Evolutionary conservation across 2,888 invertebrate species (phyloP).

Genomic region (Acanthoscelides obtectus): DNA sequence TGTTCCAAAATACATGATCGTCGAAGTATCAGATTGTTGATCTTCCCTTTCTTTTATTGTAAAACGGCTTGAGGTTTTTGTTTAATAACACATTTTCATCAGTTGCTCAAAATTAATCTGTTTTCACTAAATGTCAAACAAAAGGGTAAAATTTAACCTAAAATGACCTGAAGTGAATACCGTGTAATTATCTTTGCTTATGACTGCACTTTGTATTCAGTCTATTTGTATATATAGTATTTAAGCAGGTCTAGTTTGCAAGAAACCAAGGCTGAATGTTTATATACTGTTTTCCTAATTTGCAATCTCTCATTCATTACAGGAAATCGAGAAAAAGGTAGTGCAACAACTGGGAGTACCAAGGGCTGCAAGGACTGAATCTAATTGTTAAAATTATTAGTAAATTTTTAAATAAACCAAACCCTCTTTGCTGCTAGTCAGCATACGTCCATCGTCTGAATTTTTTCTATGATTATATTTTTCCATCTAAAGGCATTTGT

Average conservation of each 20-base stretch:
- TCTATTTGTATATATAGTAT: neutral
- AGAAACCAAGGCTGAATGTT: neutral
- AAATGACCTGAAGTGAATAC: too few species aligned
- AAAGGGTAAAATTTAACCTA: too few species aligned
- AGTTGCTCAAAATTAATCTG: too few species aligned
- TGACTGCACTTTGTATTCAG: too few species aligned
- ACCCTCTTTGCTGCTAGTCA: constrained; percentile 34
- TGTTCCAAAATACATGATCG: too few species aligned
- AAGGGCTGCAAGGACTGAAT: constrained; percentile 46
- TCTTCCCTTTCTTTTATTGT: too few species aligned
- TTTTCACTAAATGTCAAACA: too few species aligned
- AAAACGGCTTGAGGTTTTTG: too few species aligned
- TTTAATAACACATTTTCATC: too few species aligned
- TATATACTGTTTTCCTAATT: neutral
- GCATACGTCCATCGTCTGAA: constrained; percentile 38
- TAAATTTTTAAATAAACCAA: neutral
- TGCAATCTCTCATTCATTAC: constrained; percentile 21
- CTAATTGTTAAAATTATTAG: constrained; percentile 35
- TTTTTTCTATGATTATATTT: constrained; percentile 28
- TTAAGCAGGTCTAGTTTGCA: neutral
- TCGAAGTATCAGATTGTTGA: too few species aligned
- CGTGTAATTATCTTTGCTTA: too few species aligned
- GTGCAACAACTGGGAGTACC: constrained; percentile 47
- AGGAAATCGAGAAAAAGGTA: constrained; percentile 50
- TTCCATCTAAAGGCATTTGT: constrained; percentile 29